Percentiles rank a stretch among this genome's conserved stretches.
Conservation (phyloP, 1,140 invertebrate genomes). For the Orius insidiosus region DNA sequence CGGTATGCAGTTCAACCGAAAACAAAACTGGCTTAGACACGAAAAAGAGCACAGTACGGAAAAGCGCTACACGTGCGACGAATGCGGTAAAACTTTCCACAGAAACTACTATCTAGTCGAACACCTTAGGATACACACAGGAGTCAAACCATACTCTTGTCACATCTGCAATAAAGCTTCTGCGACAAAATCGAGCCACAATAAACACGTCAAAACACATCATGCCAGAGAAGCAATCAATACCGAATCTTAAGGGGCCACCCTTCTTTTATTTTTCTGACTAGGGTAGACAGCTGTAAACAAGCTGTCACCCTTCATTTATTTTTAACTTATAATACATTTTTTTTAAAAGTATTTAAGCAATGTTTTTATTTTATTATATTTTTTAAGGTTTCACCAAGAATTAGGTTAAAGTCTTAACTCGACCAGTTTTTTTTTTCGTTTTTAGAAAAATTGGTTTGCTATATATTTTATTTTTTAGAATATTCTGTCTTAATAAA, state of each 20-base stretch:
- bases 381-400: no score
- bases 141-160: constrained; percentile 64
- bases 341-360: no score
- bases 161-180: constrained; percentile 73
- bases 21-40: constrained; percentile 81
- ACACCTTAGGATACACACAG: constrained; percentile 68
- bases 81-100: constrained; percentile 74
- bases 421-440: no score
- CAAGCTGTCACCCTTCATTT: no score
- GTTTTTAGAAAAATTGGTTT: no score
- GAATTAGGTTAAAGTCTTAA: no score
- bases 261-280: no score
- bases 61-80: constrained; percentile 73
- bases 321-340: no score
- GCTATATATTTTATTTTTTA: no score
- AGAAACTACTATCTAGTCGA: constrained; percentile 73
- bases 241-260: constrained; percentile 33
- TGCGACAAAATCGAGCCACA: constrained; percentile 73
- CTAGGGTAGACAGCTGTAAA: no score
- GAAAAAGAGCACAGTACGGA: constrained; percentile 76
- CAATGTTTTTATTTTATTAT: no score
- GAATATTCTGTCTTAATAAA: no score
- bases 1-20: constrained; percentile 80
- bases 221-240: constrained; percentile 68
- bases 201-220: constrained; percentile 74